Percentiles rank a stretch among this genome's conserved stretches.
phyloP scores from a whole-genome alignment of 1,140 invertebrate species.

The Trichogramma pretiosum region DNA sequence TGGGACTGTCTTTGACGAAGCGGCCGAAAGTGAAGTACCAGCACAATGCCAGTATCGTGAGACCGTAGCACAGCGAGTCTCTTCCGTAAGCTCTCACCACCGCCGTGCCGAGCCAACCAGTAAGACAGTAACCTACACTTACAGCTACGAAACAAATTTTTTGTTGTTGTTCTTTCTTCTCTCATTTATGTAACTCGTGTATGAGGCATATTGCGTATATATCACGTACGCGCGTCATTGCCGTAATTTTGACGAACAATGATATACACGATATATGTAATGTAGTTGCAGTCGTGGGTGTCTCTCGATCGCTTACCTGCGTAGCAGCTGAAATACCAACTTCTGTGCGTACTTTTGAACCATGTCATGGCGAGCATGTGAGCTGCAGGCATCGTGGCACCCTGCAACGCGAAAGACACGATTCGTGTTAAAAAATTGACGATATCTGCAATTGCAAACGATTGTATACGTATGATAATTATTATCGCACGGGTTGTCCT shows the following conservation, averaged over 20 bases:
- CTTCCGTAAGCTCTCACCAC: constrained; percentile 46
- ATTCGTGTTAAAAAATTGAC: no score
- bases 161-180: constrained; percentile 4
- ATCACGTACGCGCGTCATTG: neutral
- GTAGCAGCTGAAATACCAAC: constrained; percentile 51
- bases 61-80: constrained; percentile 53
- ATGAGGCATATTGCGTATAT: constrained; percentile 3
- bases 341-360: constrained; percentile 51
- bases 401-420: no score
- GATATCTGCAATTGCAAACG: neutral
- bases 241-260: no score
- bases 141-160: constrained; percentile 38
- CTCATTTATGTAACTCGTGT: neutral
- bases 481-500: no score
- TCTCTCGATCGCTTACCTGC: constrained; percentile 45
- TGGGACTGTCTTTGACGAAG: constrained; percentile 55
- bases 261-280: no score
- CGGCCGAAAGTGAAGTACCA: constrained; percentile 64
- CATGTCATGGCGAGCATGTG: constrained; percentile 54
- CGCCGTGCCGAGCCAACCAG: constrained; percentile 48
- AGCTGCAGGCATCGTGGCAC: constrained; percentile 51
- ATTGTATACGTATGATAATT: neutral
- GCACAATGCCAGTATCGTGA: constrained; percentile 47
- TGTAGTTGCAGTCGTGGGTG: no score
- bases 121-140: constrained; percentile 50